A percentile compares a stretch with the other conserved stretches of the same genome.
Evolutionary conservation across 92 coral and sea anemone species (phyloP).

Genomic region (Ricordea florida): DNA sequence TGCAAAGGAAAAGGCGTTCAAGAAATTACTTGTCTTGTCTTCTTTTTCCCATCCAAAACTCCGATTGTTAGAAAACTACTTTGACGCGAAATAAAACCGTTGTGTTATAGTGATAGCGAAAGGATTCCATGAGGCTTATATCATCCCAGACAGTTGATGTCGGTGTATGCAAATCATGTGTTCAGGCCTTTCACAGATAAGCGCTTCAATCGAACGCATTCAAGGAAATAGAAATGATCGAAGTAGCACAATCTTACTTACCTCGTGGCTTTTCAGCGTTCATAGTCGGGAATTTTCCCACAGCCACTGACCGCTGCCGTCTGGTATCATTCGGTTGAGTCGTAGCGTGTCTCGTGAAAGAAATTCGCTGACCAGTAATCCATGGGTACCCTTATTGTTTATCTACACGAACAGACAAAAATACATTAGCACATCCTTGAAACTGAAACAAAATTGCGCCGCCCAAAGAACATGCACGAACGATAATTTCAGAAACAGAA

Average conservation of each 20-base stretch:
- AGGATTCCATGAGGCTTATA: neutral
- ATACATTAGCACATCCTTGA: slow-evolving; percentile 15
- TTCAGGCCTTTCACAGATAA: neutral
- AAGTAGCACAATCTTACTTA: too few relatives aligned
- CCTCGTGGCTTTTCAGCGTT: too few relatives aligned
- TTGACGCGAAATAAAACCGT: neutral
- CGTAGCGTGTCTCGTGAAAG: too few relatives aligned
- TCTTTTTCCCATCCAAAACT: neutral
- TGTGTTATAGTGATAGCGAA: neutral
- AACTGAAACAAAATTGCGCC: neutral
- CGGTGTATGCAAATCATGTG: slow-evolving; percentile 34
- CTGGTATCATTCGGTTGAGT: too few relatives aligned
- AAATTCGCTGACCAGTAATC: too few relatives aligned
- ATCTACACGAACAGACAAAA: slow-evolving; percentile 32
- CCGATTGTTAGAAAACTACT: neutral
- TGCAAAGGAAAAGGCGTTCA: neutral
- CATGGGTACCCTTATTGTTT: slow-evolving; percentile 22
- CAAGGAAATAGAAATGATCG: too few relatives aligned
- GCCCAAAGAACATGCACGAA: slow-evolving; percentile 12
- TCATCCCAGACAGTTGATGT: neutral
- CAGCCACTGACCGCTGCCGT: too few relatives aligned
- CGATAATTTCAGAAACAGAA: too few relatives aligned
- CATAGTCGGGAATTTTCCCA: too few relatives aligned
- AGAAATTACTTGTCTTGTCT: neutral
- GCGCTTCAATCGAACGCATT: neutral